phyloP scores from a whole-genome alignment of 2,888 invertebrate species.

The Agapostemon virescens region DNA sequence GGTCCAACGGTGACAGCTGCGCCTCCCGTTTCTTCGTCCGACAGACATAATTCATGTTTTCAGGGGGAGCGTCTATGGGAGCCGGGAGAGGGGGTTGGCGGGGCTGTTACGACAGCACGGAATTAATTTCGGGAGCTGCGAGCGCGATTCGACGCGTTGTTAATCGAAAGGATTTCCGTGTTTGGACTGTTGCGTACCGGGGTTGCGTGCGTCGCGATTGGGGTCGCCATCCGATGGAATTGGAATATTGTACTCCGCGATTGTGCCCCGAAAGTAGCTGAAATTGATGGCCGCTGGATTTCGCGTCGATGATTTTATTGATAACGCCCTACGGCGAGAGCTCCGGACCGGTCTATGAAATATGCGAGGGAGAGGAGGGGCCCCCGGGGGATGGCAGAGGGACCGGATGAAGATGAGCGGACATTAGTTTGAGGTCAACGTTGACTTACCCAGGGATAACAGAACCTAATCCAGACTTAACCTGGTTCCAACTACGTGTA shows the following conservation, averaged over 20 bases:
- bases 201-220: slow-evolving; percentile 13
- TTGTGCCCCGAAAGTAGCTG: not conserved
- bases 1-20: slow-evolving; percentile 61
- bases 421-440: slow-evolving; percentile 9
- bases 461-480: slow-evolving; percentile 18
- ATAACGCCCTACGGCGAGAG: not conserved
- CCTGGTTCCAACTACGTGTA: slow-evolving; percentile 11
- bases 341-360: not conserved
- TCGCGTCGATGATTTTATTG: not conserved
- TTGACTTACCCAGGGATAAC: slow-evolving; percentile 19
- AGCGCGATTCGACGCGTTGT: slow-evolving; percentile 55
- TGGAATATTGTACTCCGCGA: slow-evolving; percentile 13
- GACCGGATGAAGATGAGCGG: slow-evolving; percentile 15
- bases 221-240: slow-evolving; percentile 19
- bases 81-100: not conserved
- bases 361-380: not conserved
- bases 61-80: slow-evolving; percentile 9
- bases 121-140: slow-evolving; percentile 60
- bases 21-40: slow-evolving; percentile 57
- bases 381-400: not conserved
- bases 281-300: slow-evolving; percentile 5
- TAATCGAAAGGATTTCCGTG: slow-evolving; percentile 65
- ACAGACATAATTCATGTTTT: slow-evolving; percentile 63
- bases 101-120: slow-evolving; percentile 36
- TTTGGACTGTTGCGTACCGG: slow-evolving; percentile 39